These are phyloP conservation scores for Diadumene lineata DNA, from an alignment of 92 coral and sea anemone genomes.

Conservation along the genomic window DNA sequence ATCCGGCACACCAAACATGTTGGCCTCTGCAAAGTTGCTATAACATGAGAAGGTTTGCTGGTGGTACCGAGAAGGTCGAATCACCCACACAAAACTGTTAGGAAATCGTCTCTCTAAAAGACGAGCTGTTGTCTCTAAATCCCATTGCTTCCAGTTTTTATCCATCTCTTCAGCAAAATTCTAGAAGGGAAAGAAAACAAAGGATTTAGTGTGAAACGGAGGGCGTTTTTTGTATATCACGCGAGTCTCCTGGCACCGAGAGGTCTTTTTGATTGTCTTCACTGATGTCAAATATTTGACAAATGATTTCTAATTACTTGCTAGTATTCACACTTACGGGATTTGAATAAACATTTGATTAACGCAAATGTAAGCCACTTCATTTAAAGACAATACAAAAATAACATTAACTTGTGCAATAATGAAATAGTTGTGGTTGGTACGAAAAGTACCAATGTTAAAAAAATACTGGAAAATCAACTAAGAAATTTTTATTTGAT, in stretches of 20 bases:
- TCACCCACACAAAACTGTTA: constrained; percentile 92
- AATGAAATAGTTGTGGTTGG: no score
- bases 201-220: no score
- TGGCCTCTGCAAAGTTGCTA: constrained; percentile 85
- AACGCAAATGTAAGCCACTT: no score
- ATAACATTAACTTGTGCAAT: no score
- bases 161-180: constrained; percentile 92
- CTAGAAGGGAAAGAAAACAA: constrained; percentile 28
- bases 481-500: no score
- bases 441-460: no score
- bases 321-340: neutral
- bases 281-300: neutral
- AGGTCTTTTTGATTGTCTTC: neutral
- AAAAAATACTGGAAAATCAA: no score
- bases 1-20: constrained; percentile 89
- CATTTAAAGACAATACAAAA: no score
- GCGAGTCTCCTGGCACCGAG: neutral
- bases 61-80: constrained; percentile 83
- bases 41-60: constrained; percentile 84
- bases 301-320: neutral
- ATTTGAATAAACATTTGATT: neutral
- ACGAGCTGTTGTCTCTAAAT: constrained; percentile 86
- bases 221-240: no score
- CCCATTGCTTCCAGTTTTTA: constrained; percentile 94
- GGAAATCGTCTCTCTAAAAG: constrained; percentile 78